Evolutionary conservation across 2,888 invertebrate species (phyloP).

Genomic region (Dioctria rufipes): DNA sequence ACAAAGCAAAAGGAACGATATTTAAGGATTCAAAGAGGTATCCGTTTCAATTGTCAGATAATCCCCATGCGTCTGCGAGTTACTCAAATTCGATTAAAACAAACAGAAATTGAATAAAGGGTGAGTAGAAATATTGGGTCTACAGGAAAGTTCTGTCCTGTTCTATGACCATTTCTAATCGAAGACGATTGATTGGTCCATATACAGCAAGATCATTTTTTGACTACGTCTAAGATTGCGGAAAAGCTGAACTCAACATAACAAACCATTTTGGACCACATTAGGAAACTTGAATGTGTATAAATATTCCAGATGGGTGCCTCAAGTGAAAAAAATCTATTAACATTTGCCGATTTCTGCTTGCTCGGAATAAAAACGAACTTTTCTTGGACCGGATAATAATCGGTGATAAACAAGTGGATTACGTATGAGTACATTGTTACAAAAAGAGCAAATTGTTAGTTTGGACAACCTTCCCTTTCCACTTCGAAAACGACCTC

Average conservation of each 20-base stretch:
- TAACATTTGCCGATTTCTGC: neutral
- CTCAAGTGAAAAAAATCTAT: neutral
- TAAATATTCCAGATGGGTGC: slow-evolving; percentile 2
- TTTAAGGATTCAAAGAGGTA: no score
- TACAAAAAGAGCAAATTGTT: no score
- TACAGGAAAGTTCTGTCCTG: no score
- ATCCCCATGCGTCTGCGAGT: no score
- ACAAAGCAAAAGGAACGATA: no score
- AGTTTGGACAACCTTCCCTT: neutral
- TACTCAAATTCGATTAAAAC: no score
- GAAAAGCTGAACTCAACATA: neutral
- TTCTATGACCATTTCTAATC: slow-evolving; percentile 4
- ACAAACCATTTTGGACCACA: slow-evolving; percentile 15
- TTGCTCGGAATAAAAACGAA: slow-evolving; percentile 26
- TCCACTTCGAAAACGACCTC: neutral
- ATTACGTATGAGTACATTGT: slow-evolving; percentile 1
- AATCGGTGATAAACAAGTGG: slow-evolving; percentile 3
- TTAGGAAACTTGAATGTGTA: slow-evolving; percentile 1
- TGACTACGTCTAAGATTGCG: neutral
- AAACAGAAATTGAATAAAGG: no score
- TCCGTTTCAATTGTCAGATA: no score
- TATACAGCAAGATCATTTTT: neutral
- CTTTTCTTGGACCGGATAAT: slow-evolving; percentile 12
- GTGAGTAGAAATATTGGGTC: no score
- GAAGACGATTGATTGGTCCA: slow-evolving; percentile 9